Base-by-base conservation (phyloP, 2,888 invertebrate species). In the Digitonthophagus gazella region DNA sequence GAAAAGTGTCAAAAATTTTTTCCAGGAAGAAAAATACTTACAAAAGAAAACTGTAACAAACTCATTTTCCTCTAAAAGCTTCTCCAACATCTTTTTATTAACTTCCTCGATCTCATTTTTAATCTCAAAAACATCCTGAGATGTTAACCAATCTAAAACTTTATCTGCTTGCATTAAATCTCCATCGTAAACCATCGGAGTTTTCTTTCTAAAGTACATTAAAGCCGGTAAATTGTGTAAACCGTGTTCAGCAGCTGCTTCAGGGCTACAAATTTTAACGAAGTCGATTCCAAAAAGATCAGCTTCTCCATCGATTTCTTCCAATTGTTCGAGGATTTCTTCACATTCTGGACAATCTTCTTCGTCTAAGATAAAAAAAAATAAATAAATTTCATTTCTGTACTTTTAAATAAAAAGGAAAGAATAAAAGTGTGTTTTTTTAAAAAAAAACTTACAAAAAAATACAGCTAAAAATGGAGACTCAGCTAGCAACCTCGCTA, bases 91-190 rank as follows among this genome's bases (percentile, higher is more conserved):
- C 84, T 97, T 96, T 72, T 94, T 90, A 83, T 97, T 97, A 5
- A 98, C 97, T 81, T 97, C 97, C 82, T 97, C 97, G 78, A 97
- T 97, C 87, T 96, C 96, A 80, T 96, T 96, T 85, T 95, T 96
- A 67, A 96, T 92, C 84, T 96, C 96, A 84, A 96, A 96, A 67
- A 96, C 94, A 80, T 96, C 96, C 79, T 96, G 96, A 64, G 95
- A 95, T 19, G 96, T 96, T 57, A 96, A 84, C 96, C 96, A 96
- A 72, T 91, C 89, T 3, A 96, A 84, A 16, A 96, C 89, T 80
- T 90, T 91, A 66, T 95, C 95, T 54, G 93, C 93, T 81, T 96
- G 95, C 72, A 90, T 91, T 54, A 96, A 83, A 80, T 96, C 96
- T 3, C 96, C 95, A 76, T 96, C 96, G 80, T 95, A 96, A 3